phyloP scores from a whole-genome alignment of 2,113 vertebrate genomes.

The Pelodiscus sinensis region DNA sequence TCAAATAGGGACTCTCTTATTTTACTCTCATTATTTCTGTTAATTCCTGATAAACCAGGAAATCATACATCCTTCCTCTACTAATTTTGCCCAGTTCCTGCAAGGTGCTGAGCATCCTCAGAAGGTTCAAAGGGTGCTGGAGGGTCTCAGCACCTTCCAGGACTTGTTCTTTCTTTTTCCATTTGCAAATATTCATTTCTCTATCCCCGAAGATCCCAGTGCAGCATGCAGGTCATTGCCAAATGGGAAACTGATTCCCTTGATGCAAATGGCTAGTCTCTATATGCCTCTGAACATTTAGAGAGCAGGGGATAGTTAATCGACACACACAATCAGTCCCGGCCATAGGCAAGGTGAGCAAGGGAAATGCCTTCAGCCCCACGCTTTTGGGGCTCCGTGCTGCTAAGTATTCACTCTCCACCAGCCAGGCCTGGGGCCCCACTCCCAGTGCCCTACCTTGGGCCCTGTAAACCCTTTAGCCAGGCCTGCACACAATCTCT shows the following conservation, averaged over 20 bases:
- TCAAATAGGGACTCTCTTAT: not conserved
- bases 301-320: accelerated
- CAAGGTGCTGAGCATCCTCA: not conserved
- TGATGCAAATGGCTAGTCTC: not conserved
- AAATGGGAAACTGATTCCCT: not conserved
- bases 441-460: too few relatives aligned
- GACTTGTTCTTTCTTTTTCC: not conserved
- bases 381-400: too few relatives aligned
- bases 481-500: not conserved
- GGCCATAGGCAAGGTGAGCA: too few relatives aligned
- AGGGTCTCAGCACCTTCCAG: not conserved
- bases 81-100: not conserved
- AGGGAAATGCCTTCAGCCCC: too few relatives aligned
- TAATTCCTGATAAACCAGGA: accelerated
- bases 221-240: not conserved
- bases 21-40: not conserved
- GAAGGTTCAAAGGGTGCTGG: not conserved
- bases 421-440: too few relatives aligned
- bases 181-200: not conserved
- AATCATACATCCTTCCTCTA: not conserved
- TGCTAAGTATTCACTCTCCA: too few relatives aligned
- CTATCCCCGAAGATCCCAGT: not conserved
- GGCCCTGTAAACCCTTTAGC: too few relatives aligned
- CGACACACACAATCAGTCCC: not conserved
- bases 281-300: not conserved